Conservation (phyloP, 2,113 vertebrate genomes). For the Casuarius casuarius region DNA sequence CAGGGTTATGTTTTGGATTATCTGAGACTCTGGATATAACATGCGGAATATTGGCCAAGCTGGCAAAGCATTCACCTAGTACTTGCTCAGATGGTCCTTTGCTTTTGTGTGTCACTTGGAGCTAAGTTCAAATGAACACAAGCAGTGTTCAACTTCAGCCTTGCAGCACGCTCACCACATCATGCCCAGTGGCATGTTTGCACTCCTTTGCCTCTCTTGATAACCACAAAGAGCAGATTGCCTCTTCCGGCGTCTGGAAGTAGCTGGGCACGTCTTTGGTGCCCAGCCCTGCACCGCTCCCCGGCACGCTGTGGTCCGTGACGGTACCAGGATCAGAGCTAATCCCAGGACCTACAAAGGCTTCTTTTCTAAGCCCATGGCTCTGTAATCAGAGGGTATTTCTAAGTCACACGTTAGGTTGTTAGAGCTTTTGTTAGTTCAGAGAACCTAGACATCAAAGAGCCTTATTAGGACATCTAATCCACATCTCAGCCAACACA, state of each 20-base stretch:
- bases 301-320: fast-evolving
- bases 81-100: background rate
- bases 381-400: background rate
- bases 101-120: background rate
- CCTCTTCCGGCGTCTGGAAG: background rate
- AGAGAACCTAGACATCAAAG: background rate
- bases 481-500: background rate
- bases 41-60: background rate
- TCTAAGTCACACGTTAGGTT: background rate
- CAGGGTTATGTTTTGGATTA: background rate
- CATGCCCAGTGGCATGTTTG: background rate
- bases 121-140: background rate
- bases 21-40: background rate
- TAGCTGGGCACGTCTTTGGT: background rate
- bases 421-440: background rate
- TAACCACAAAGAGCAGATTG: background rate
- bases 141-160: background rate
- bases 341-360: background rate
- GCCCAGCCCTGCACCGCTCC: background rate
- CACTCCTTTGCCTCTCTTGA: background rate
- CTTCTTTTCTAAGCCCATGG: background rate
- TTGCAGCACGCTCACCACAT: background rate
- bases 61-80: background rate
- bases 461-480: background rate
- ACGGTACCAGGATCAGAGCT: background rate